Percentiles rank a stretch among this genome's conserved stretches.
These are phyloP conservation scores for Vesta saturnalis DNA, from an alignment of 2,888 invertebrate genomes.

Conservation along the genomic window DNA sequence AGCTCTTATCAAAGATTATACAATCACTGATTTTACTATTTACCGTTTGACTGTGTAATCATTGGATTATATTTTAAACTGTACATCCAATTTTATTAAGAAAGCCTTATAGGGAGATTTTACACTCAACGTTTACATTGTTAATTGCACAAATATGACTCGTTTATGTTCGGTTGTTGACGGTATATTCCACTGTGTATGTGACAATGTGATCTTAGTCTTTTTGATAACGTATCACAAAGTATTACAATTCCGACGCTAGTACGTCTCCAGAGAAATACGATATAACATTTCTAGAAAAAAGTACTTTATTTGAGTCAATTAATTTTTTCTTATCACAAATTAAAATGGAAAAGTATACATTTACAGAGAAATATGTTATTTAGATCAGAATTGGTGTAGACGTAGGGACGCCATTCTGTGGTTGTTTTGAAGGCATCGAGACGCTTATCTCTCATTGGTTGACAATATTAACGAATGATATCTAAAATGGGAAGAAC, in stretches of 20 bases:
- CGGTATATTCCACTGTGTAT: constrained; percentile 37
- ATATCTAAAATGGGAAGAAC: constrained; percentile 17
- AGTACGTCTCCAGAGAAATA: constrained; percentile 16
- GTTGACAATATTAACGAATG: constrained; percentile 16
- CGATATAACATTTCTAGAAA: not conserved
- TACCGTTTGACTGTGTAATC: constrained; percentile 10
- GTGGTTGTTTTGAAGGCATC: constrained; percentile 7
- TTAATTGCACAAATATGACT: constrained; percentile 20
- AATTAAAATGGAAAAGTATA: too few species aligned
- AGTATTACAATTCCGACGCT: constrained; percentile 23
- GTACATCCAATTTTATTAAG: constrained; percentile 6
- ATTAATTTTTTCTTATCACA: too few species aligned
- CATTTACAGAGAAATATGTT: too few species aligned
- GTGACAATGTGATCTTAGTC: constrained; percentile 28
- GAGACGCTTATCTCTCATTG: constrained; percentile 22
- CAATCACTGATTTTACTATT: constrained; percentile 13
- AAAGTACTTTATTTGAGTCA: too few species aligned
- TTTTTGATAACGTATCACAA: constrained; percentile 20
- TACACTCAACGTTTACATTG: too few species aligned
- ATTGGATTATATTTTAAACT: not conserved
- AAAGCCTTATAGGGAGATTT: too few species aligned
- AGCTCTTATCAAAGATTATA: constrained; percentile 1
- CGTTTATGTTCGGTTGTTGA: constrained; percentile 26
- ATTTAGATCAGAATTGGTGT: too few species aligned
- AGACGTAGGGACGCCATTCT: not conserved